Conservation (phyloP, 2,797 vertebrate genomes). For the Prunella strophiata region DNA sequence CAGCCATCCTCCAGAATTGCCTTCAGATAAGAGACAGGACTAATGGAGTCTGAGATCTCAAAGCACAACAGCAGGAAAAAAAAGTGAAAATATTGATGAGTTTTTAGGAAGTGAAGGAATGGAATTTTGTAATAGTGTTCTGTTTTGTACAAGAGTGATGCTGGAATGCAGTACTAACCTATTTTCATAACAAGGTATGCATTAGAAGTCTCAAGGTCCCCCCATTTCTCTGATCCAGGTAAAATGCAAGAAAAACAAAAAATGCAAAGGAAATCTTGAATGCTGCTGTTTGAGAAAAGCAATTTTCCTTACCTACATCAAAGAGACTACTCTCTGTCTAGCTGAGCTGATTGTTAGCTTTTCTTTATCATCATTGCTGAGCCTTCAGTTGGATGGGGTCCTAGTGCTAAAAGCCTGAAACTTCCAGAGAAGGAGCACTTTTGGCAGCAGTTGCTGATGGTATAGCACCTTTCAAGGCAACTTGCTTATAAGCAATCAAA, state of each 20-base stretch:
- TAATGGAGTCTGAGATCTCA: background rate
- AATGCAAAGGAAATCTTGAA: background rate
- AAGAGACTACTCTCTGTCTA: conserved; percentile 46
- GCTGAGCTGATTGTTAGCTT: conserved; percentile 50
- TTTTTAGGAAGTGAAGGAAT: background rate
- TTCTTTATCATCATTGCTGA: conserved; percentile 72
- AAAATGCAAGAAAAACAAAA: background rate
- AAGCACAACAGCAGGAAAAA: background rate
- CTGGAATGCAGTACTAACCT: background rate
- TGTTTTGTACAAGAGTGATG: background rate
- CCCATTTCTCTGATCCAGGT: background rate
- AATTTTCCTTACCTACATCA: conserved; percentile 33
- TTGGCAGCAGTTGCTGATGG: conserved; percentile 49
- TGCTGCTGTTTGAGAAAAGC: background rate
- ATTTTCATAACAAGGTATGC: background rate
- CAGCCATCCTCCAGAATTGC: background rate
- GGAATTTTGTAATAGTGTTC: background rate
- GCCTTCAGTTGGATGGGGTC: conserved; percentile 72
- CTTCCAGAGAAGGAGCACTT: conserved; percentile 43
- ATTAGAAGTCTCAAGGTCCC: background rate
- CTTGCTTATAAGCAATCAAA: conserved; percentile 48
- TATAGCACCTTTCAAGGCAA: conserved; percentile 14
- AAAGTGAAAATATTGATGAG: background rate
- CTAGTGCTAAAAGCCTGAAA: conserved; percentile 72
- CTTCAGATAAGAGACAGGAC: background rate